These are phyloP conservation scores for Ennomos erosarius DNA, from an alignment of 2,888 invertebrate species.

Conservation along the genomic window DNA sequence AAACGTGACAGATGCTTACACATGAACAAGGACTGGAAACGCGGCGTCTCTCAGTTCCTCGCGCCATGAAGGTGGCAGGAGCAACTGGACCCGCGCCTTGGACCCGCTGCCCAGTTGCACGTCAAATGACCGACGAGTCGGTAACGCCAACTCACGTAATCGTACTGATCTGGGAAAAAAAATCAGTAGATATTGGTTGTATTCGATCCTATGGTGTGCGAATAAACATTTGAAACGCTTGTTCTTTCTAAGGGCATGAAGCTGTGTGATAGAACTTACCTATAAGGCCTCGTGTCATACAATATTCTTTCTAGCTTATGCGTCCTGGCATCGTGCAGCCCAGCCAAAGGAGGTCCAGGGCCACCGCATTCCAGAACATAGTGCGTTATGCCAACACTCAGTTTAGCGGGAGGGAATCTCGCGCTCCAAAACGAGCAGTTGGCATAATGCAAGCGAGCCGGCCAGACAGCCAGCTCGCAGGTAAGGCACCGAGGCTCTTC, in stretches of 20 bases:
- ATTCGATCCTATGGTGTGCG: too few relatives aligned
- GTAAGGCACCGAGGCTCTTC: conserved; percentile 94
- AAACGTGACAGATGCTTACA: conserved; percentile 78
- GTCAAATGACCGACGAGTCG: conserved; percentile 92
- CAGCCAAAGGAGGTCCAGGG: conserved; percentile 95
- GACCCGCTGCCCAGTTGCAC: conserved; percentile 94
- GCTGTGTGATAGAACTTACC: conserved; percentile 55
- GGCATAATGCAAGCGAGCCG: conserved; percentile 91
- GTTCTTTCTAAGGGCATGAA: neutral
- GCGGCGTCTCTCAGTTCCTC: conserved; percentile 94
- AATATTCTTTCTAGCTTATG: conserved; percentile 91
- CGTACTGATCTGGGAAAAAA: conserved; percentile 83
- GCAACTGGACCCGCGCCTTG: conserved; percentile 93
- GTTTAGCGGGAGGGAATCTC: conserved; percentile 86
- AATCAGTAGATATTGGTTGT: neutral
- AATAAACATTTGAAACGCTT: too few relatives aligned
- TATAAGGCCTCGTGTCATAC: conserved; percentile 90
- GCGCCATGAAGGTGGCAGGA: conserved; percentile 95
- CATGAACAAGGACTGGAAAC: conserved; percentile 95
- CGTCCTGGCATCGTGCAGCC: conserved; percentile 89
- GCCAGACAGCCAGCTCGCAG: conserved; percentile 93
- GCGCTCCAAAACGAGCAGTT: conserved; percentile 96
- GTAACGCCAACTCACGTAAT: conserved; percentile 92
- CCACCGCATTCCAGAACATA: conserved; percentile 96
- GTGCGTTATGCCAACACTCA: conserved; percentile 77